Evolutionary conservation across 1,140 invertebrate genomes (phyloP).

Genomic region (Drosophila arawakana): DNA sequence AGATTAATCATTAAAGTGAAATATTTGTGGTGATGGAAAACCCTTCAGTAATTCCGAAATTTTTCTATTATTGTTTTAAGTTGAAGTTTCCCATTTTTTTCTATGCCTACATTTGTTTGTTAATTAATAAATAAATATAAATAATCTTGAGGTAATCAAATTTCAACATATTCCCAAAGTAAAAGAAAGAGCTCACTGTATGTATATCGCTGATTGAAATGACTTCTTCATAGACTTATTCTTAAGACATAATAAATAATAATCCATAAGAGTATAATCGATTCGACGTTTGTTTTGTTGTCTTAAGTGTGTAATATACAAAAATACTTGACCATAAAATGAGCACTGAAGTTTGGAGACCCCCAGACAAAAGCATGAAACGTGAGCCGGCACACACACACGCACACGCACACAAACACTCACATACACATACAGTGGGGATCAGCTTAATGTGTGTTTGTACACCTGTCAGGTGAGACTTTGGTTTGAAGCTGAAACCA

Average conservation of each 20-base stretch:
- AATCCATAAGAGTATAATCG: conserved; percentile 36
- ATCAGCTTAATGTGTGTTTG: conserved; percentile 37
- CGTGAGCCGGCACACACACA: conserved; percentile 67
- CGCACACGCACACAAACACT: conserved; percentile 14
- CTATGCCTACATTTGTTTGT: too few relatives aligned
- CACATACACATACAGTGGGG: not conserved
- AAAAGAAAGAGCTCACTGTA: too few relatives aligned
- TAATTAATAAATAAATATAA: too few relatives aligned
- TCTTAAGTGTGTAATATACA: conserved; percentile 51
- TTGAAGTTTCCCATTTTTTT: too few relatives aligned
- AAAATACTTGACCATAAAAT: conserved; percentile 59
- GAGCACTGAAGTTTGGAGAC: conserved; percentile 46
- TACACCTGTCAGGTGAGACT: conserved; percentile 77
- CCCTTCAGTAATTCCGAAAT: too few relatives aligned
- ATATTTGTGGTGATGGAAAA: too few relatives aligned
- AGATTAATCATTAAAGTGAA: too few relatives aligned
- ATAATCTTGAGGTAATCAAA: too few relatives aligned
- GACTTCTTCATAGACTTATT: not conserved
- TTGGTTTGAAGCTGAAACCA: conserved; percentile 62
- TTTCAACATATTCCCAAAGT: too few relatives aligned
- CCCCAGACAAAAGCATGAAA: conserved; percentile 61
- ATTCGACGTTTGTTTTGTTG: conserved; percentile 23
- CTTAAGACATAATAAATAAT: not conserved
- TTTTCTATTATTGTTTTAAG: too few relatives aligned
- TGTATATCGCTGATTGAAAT: too few relatives aligned